Evolutionary conservation across 2,797 vertebrate species (phyloP).

Genomic region (Sphaeramia orbicularis): DNA sequence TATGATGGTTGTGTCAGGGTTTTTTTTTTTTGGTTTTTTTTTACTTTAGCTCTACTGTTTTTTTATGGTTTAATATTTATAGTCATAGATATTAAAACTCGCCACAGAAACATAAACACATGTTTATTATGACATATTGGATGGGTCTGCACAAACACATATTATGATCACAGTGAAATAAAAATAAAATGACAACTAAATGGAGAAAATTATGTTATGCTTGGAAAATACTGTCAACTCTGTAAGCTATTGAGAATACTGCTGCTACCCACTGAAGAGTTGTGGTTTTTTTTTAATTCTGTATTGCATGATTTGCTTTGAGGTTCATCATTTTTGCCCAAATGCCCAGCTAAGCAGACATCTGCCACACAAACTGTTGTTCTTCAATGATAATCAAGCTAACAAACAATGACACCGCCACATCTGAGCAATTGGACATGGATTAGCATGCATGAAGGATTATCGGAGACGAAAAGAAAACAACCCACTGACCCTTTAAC

Average conservation of each 20-base stretch:
- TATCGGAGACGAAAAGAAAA: conserved; percentile 51
- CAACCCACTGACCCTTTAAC: conserved; percentile 43
- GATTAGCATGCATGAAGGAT: conserved; percentile 59
- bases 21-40: too few relatives aligned
- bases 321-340: conserved; percentile 3
- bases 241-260: neutral
- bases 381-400: conserved; percentile 43
- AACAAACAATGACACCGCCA: conserved; percentile 51
- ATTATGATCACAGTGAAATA: neutral
- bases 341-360: conserved; percentile 26
- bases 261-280: neutral
- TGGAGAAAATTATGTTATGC: neutral
- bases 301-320: neutral
- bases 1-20: too few relatives aligned
- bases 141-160: neutral
- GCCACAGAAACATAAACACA: neutral
- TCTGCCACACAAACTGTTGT: conserved; percentile 55
- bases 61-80: neutral
- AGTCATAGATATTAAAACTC: neutral
- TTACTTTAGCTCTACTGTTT: neutral
- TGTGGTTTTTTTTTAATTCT: neutral
- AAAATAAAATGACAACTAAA: neutral
- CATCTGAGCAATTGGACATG: conserved; percentile 52
- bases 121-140: neutral
- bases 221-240: neutral